Evolutionary conservation across 1,140 invertebrate species (phyloP).

Genomic region (Ceratitis capitata): DNA sequence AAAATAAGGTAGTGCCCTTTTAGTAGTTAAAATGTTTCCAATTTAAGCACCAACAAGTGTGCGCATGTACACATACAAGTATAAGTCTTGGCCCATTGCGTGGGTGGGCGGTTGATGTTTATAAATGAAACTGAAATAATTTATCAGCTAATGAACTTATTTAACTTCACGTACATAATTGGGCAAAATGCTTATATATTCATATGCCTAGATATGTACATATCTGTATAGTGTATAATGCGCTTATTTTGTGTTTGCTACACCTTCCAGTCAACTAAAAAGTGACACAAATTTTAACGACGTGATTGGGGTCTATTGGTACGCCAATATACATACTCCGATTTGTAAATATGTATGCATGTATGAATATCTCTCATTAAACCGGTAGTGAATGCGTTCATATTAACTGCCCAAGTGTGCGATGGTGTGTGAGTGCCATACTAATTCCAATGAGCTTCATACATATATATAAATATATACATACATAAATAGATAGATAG

Average conservation of each 20-base stretch:
- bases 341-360: neutral
- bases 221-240: neutral
- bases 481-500: no score
- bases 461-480: no score
- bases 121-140: neutral
- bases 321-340: conserved; percentile 21
- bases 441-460: neutral
- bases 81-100: neutral
- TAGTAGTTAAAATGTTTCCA: neutral
- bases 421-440: neutral
- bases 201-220: neutral
- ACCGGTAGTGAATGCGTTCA: conserved; percentile 12
- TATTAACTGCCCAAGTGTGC: conserved; percentile 15
- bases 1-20: neutral
- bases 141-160: conserved; percentile 19
- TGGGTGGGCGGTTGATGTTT: neutral
- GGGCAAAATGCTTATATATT: neutral
- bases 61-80: neutral
- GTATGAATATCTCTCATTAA: neutral
- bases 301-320: conserved; percentile 12
- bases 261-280: conserved; percentile 13
- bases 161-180: neutral
- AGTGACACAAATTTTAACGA: conserved; percentile 21
- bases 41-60: neutral
- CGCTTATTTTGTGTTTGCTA: neutral